A percentile compares a stretch with the other conserved stretches of the same genome.
These are phyloP conservation scores for Sycobia sp. DNA, from an alignment of 1,140 invertebrate species.

Conservation along the genomic window DNA sequence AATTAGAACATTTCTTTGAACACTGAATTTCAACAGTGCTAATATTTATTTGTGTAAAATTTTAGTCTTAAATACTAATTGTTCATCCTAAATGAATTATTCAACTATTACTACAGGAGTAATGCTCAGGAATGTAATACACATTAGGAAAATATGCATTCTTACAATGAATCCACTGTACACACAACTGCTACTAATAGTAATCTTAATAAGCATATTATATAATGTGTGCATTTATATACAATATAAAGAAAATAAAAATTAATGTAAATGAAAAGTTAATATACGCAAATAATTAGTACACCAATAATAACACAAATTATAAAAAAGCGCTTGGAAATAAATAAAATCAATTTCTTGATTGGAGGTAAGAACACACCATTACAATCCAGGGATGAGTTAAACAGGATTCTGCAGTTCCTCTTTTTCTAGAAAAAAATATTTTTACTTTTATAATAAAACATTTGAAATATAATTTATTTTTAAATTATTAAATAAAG, in stretches of 20 bases:
- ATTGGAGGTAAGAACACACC: constrained; percentile 56
- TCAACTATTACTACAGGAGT: constrained; percentile 22
- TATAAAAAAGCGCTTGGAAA: constrained; percentile 36
- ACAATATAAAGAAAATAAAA: constrained; percentile 41
- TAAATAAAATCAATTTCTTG: constrained; percentile 42
- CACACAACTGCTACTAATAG: constrained; percentile 32
- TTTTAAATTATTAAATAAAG: constrained; percentile 6
- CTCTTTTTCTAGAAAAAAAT: constrained; percentile 62
- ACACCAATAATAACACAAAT: constrained; percentile 24
- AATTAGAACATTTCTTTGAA: constrained; percentile 1
- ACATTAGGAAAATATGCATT: constrained; percentile 39
- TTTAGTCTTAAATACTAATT: constrained; percentile 12
- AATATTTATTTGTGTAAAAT: constrained; percentile 19
- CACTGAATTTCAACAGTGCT: not conserved
- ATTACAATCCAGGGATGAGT: constrained; percentile 71
- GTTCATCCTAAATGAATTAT: constrained; percentile 23
- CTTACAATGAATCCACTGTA: constrained; percentile 42
- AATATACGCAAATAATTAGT: constrained; percentile 16
- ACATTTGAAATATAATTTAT: too few relatives aligned
- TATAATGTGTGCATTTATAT: constrained; percentile 33
- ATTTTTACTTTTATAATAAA: not conserved
- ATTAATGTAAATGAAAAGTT: constrained; percentile 38
- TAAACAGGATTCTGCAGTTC: constrained; percentile 68
- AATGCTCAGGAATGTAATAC: constrained; percentile 37
- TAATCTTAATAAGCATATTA: constrained; percentile 20